Base-by-base conservation (phyloP, 2,797 vertebrate species). In the Lepus townsendii region DNA sequence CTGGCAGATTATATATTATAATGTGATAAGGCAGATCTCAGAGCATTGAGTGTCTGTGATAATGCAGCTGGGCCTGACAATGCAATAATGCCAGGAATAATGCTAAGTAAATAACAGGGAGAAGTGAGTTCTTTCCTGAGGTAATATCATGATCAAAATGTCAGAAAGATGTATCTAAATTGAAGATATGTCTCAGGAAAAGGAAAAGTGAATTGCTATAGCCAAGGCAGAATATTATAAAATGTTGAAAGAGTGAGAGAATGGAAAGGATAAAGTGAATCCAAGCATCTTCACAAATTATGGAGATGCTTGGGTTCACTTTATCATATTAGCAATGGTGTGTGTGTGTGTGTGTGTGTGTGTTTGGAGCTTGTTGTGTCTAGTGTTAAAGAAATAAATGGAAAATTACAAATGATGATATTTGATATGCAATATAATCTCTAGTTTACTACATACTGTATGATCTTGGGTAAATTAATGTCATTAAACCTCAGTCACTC, bases 41-140 rank as follows among this genome's bases (percentile, higher is more conserved):
- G 57, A 92, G 26, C 26, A 68, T 8, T 92, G 35, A 87, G 16
- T 90, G 5, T 17, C 79, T 50, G 60, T 26, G 22, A 57, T 13
- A 82, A 0, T 73, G 20, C 5, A 88, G n/a, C 50, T 82, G 35
- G 3, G 73, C 5, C 3, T 63, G 50, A 84, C 65, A 68, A 88
- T 78, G 14, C 78, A 60, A 77, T 86, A 62, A 85, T 78, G 7
- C 35, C 65, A 76, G 63, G 16, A 78, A 83, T 42, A 47, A 72
- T 93, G 11, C 17, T 87, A 63, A 82, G 14, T 22, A 78, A 79
- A 90, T n/a, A 95, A 90, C 4, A 63, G 30, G 20, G 27, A 26
- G 1, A 77, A 77, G 27, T 24, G 20, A 35, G 22, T 82, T 82
- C 32, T 11, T 62, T 77, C 0, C 7, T 65, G 57, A 10, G 10